phyloP scores from a whole-genome alignment of 1,140 invertebrate genomes.

The Brachionus angularis region DNA sequence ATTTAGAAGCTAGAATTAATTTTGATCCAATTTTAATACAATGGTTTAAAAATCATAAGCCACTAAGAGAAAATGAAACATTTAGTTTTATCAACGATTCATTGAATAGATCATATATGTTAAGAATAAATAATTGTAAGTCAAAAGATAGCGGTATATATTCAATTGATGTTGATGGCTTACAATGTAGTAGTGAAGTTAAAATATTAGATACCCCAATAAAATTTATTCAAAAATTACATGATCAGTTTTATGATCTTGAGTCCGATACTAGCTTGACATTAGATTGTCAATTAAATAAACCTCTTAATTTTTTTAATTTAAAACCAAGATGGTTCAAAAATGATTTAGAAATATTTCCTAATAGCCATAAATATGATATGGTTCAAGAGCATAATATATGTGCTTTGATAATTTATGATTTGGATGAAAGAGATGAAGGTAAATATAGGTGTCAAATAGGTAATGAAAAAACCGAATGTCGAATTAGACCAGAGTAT shows the following conservation, averaged over 20 bases:
- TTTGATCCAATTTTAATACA: not conserved
- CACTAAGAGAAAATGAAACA: not conserved
- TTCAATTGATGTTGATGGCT: constrained; percentile 28
- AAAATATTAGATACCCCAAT: not conserved
- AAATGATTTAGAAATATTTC: not conserved
- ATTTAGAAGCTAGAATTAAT: constrained; percentile 35
- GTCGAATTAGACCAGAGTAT: constrained; percentile 18
- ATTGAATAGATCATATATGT: not conserved
- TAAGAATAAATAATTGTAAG: constrained; percentile 30
- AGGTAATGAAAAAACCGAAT: constrained; percentile 4
- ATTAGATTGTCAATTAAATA: constrained; percentile 23
- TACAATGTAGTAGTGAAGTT: not conserved
- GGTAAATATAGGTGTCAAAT: constrained; percentile 16
- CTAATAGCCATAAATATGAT: constrained; percentile 34
- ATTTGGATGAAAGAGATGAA: constrained; percentile 26
- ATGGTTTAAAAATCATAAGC: constrained; percentile 21
- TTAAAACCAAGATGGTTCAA: constrained; percentile 29
- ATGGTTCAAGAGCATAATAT: constrained; percentile 33
- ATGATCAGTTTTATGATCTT: constrained; percentile 17
- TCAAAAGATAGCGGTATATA: not conserved
- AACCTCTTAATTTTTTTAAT: not conserved
- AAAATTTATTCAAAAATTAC: constrained; percentile 21
- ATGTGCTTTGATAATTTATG: constrained; percentile 38
- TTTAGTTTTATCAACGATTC: not conserved
- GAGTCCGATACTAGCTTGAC: constrained; percentile 9